phyloP scores from a whole-genome alignment of 2,113 vertebrate species.

The Polyodon spathula region DNA sequence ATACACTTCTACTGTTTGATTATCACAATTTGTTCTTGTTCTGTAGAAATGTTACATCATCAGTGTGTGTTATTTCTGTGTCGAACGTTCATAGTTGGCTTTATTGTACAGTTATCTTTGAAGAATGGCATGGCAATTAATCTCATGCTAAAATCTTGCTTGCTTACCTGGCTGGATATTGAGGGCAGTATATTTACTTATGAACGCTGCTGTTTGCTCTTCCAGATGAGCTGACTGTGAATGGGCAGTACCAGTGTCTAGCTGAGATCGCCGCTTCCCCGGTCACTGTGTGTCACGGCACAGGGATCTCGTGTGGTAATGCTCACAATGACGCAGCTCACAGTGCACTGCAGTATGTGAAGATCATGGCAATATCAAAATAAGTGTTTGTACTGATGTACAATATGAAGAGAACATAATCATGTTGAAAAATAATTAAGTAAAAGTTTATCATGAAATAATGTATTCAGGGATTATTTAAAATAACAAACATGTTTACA shows the following conservation, averaged over 20 bases:
- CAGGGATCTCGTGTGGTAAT: slow-evolving; percentile 64
- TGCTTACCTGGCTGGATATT: neutral
- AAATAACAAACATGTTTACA: too few relatives aligned
- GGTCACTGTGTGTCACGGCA: slow-evolving; percentile 67
- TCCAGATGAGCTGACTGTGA: slow-evolving; percentile 68
- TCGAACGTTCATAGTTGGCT: neutral
- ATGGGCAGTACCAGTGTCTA: slow-evolving; percentile 69
- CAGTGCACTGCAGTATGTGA: slow-evolving; percentile 69
- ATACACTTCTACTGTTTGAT: neutral
- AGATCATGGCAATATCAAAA: slow-evolving; percentile 50
- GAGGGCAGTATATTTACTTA: neutral
- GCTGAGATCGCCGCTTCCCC: slow-evolving; percentile 67
- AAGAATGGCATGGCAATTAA: too few relatives aligned
- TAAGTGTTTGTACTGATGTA: neutral
- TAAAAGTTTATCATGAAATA: too few relatives aligned
- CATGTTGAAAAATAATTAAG: too few relatives aligned
- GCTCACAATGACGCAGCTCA: slow-evolving; percentile 68
- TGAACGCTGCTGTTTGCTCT: slow-evolving; percentile 19
- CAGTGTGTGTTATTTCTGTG: neutral
- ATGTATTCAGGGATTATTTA: too few relatives aligned
- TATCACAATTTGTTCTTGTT: neutral
- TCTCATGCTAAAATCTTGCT: neutral
- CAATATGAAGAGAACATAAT: too few relatives aligned
- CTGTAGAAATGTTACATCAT: too few relatives aligned
- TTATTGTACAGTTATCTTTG: neutral